A percentile compares a stretch with the other conserved stretches of the same genome.
These are phyloP conservation scores for Sycophaga agraensis DNA, from an alignment of 1,140 invertebrate genomes.

Conservation along the genomic window DNA sequence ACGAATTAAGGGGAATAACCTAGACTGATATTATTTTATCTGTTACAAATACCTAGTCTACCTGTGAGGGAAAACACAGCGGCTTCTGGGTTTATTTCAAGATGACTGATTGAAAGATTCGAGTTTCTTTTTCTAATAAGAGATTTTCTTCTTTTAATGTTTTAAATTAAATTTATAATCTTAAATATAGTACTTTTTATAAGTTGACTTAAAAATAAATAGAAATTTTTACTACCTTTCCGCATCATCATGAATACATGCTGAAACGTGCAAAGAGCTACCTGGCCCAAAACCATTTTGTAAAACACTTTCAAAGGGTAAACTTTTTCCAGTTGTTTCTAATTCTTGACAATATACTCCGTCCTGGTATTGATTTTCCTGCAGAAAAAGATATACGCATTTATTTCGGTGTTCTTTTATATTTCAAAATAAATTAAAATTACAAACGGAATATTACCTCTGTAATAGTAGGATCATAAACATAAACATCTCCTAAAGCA, in stretches of 20 bases:
- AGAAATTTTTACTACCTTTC: conserved; percentile 64
- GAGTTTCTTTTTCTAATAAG: no score
- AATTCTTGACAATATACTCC: conserved; percentile 64
- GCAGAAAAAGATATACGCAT: conserved; percentile 5
- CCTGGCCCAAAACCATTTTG: conserved; percentile 68
- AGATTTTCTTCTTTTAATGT: no score
- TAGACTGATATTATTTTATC: no score
- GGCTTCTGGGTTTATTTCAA: no score
- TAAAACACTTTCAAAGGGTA: conserved; percentile 63
- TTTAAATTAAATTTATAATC: no score
- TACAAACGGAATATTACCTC: conserved; percentile 46
- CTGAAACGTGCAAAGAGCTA: conserved; percentile 65
- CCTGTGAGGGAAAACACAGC: no score
- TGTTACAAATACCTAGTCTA: no score
- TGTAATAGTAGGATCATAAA: conserved; percentile 68
- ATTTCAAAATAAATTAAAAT: neutral
- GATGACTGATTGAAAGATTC: no score
- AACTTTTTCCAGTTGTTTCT: conserved; percentile 69
- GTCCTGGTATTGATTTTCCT: conserved; percentile 50
- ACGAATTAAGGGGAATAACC: no score
- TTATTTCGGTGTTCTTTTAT: neutral
- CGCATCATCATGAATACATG: conserved; percentile 72
- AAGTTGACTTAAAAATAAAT: no score
- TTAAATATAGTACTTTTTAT: no score
- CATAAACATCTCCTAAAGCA: conserved; percentile 76